phyloP scores from a whole-genome alignment of 2,888 invertebrate genomes.

The Gisinianus flammeolus region DNA sequence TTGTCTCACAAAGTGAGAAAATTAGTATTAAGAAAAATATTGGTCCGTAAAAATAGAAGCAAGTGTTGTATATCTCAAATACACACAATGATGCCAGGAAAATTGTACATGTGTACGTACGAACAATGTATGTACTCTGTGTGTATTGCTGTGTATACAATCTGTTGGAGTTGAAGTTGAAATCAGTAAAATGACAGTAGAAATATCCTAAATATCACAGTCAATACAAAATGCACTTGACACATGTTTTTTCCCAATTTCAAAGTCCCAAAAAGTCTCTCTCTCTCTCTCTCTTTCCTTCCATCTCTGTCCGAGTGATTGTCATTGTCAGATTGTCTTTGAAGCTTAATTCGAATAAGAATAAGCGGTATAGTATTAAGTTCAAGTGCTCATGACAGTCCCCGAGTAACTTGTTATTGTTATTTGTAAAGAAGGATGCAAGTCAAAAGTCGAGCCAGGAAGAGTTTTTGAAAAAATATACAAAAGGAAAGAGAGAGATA shows the following conservation, averaged over 20 bases:
- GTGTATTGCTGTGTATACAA: too few species aligned
- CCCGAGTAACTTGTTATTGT: not conserved
- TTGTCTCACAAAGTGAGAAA: slow-evolving; percentile 7
- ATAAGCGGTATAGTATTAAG: not conserved
- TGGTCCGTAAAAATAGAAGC: slow-evolving; percentile 25
- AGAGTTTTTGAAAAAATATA: slow-evolving; percentile 10
- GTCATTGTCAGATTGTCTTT: too few species aligned
- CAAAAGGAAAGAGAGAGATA: not conserved
- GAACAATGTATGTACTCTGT: too few species aligned
- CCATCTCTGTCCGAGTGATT: too few species aligned
- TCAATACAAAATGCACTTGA: not conserved
- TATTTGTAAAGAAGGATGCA: not conserved
- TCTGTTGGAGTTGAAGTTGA: not conserved
- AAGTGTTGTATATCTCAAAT: not conserved
- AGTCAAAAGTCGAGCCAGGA: slow-evolving; percentile 10
- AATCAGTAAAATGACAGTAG: too few species aligned
- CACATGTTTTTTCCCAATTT: slow-evolving; percentile 17
- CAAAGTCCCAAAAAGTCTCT: not conserved
- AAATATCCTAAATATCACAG: too few species aligned
- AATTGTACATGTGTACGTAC: not conserved
- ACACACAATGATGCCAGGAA: not conserved
- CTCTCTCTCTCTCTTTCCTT: not conserved
- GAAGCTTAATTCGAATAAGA: too few species aligned
- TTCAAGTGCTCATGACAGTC: not conserved
- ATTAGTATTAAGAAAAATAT: slow-evolving; percentile 29